These are phyloP conservation scores for Drosophila parthenogenetica DNA, from an alignment of 2,888 invertebrate species.

Conservation along the genomic window DNA sequence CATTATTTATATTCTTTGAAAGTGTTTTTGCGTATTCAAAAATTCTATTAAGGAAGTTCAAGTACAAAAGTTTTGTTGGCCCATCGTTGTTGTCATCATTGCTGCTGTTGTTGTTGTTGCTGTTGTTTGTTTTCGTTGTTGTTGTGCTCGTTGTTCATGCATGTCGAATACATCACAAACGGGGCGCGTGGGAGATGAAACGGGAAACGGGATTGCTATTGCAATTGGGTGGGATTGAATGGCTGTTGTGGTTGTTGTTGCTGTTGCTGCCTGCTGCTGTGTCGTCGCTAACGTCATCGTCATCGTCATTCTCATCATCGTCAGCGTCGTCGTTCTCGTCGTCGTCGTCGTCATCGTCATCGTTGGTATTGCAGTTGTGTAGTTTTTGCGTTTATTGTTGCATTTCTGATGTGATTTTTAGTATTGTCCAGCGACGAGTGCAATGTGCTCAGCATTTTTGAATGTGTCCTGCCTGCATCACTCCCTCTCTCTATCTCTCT, in stretches of 20 bases:
- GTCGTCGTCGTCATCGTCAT: slow-evolving; percentile 39
- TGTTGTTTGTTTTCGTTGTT: slow-evolving; percentile 35
- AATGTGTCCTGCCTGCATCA: slow-evolving; percentile 54
- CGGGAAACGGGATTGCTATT: slow-evolving; percentile 16
- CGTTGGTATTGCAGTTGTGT: slow-evolving; percentile 60
- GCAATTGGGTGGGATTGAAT: slow-evolving; percentile 43
- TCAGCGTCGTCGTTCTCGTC: slow-evolving; percentile 29
- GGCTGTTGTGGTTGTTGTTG: slow-evolving; percentile 22
- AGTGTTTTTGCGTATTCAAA: slow-evolving; percentile 84
- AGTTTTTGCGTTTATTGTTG: slow-evolving; percentile 81
- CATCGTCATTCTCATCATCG: slow-evolving; percentile 49
- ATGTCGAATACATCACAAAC: slow-evolving; percentile 73
- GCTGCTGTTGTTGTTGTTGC: slow-evolving; percentile 23
- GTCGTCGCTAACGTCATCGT: slow-evolving; percentile 68
- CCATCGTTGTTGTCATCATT: slow-evolving; percentile 8
- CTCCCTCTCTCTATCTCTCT: background rate
- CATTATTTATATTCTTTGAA: slow-evolving; percentile 85
- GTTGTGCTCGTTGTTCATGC: slow-evolving; percentile 65
- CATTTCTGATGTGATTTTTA: slow-evolving; percentile 82
- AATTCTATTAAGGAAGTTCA: slow-evolving; percentile 84
- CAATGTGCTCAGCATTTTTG: slow-evolving; percentile 76
- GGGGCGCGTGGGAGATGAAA: slow-evolving; percentile 21
- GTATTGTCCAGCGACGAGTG: slow-evolving; percentile 80
- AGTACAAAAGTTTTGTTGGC: slow-evolving; percentile 69
- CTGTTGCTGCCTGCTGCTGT: slow-evolving; percentile 45